Conservation (phyloP, 2,888 invertebrate genomes). For the Thelaira solivaga region DNA sequence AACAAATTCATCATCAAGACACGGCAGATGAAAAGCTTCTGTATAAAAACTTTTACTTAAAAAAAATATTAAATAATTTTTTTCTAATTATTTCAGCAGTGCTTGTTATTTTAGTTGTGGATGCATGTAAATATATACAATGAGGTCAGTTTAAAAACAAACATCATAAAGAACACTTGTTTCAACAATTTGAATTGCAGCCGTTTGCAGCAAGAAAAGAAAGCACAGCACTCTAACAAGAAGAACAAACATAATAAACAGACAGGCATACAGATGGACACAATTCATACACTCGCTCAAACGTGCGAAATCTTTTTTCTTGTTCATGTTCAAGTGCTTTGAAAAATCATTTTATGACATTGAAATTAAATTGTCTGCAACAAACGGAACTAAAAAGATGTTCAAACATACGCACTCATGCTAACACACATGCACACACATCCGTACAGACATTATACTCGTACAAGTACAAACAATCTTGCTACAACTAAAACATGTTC, state of each 20-base stretch:
- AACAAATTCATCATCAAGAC: too few relatives aligned
- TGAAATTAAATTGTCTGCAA: conserved; percentile 65
- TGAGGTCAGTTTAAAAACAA: not conserved
- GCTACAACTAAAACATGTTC: not conserved
- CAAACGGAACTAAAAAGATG: conserved; percentile 48
- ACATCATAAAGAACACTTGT: conserved; percentile 11
- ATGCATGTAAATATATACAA: not conserved
- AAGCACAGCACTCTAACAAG: too few relatives aligned
- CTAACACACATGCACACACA: not conserved
- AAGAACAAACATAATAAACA: not conserved
- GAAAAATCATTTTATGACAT: conserved; percentile 59
- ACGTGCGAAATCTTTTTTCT: conserved; percentile 27
- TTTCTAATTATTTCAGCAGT: not conserved
- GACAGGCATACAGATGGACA: not conserved
- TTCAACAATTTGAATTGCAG: not conserved
- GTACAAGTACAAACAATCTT: not conserved
- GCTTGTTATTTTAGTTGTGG: not conserved
- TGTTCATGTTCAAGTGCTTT: conserved; percentile 50
- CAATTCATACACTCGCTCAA: conserved; percentile 13
- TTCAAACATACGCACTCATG: conserved; percentile 6
- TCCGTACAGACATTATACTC: not conserved
- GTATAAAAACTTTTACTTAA: too few relatives aligned
- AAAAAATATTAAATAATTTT: too few relatives aligned
- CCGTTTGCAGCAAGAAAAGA: not conserved
- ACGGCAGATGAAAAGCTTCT: too few relatives aligned